Percentiles rank a stretch among this genome's conserved stretches.
Conservation (phyloP, 2,113 vertebrate species). For the Tragelaphus strepsiceros region DNA sequence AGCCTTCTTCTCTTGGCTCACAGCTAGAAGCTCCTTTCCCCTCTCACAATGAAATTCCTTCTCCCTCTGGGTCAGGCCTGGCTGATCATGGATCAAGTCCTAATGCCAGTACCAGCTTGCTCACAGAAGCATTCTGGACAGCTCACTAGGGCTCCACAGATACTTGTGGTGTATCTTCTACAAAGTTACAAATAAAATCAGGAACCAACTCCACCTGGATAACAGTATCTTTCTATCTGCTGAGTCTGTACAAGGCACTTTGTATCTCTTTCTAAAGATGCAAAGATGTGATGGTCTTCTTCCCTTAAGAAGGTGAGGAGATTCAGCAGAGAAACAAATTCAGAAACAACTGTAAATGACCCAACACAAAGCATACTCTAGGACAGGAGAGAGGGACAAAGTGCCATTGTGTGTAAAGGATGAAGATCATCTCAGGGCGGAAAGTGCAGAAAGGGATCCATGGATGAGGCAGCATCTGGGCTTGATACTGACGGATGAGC, state of each 20-base stretch:
- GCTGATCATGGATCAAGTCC: not conserved
- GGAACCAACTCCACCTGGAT: not conserved
- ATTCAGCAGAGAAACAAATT: not conserved
- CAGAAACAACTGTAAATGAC: slow-evolving; percentile 24
- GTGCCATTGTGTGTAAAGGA: not conserved
- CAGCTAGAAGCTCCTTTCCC: not conserved
- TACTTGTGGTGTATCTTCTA: not conserved
- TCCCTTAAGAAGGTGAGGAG: not conserved
- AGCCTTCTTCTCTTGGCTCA: not conserved
- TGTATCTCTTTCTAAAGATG: not conserved
- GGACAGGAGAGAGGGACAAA: not conserved
- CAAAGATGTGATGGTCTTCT: not conserved
- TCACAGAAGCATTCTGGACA: not conserved
- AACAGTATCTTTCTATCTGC: not conserved
- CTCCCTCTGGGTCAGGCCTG: not conserved
- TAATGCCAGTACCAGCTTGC: not conserved
- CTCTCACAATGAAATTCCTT: not conserved
- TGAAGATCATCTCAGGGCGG: not conserved
- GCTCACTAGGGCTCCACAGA: not conserved
- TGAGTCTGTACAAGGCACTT: not conserved
- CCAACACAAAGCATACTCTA: not conserved
- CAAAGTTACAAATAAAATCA: not conserved
- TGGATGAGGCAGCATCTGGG: not conserved
- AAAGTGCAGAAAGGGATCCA: not conserved
- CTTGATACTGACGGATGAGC: not conserved